Conservation (phyloP, 2,888 invertebrate genomes). For the Falcaria lacertinaria region DNA sequence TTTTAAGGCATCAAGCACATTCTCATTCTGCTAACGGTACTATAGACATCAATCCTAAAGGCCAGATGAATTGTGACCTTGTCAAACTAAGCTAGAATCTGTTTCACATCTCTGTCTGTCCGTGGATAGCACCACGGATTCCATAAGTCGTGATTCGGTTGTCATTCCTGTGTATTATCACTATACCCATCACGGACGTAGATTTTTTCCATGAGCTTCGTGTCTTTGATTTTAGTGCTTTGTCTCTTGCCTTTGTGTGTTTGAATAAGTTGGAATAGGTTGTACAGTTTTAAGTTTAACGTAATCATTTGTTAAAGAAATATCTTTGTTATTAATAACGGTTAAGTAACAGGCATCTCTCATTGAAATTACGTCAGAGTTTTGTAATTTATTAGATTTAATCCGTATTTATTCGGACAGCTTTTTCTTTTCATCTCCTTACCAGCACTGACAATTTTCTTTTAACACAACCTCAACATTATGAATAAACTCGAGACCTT, state of each 20-base stretch:
- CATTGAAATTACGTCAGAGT: background rate
- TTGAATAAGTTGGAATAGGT: too few relatives aligned
- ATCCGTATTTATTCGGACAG: background rate
- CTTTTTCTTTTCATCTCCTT: background rate
- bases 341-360: background rate
- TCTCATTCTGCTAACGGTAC: slow-evolving; percentile 6
- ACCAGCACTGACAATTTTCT: background rate
- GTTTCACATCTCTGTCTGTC: slow-evolving; percentile 32
- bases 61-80: slow-evolving; percentile 41
- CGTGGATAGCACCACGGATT: slow-evolving; percentile 42
- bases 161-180: slow-evolving; percentile 50
- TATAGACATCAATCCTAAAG: slow-evolving; percentile 32
- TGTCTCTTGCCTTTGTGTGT: slow-evolving; percentile 1
- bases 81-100: slow-evolving; percentile 39
- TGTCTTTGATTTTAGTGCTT: slow-evolving; percentile 4
- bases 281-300: background rate
- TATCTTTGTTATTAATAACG: too few relatives aligned
- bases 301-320: too few relatives aligned
- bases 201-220: slow-evolving; percentile 13
- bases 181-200: slow-evolving; percentile 11
- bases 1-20: too few relatives aligned
- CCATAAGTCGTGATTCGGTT: slow-evolving; percentile 61
- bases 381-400: background rate
- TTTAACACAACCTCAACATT: background rate
- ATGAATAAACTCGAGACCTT: background rate